Evolutionary conservation across 1,140 invertebrate genomes (phyloP), one percentile per base, ranked within the genome.

Genomic region (Acromyrmex charruanus): DNA sequence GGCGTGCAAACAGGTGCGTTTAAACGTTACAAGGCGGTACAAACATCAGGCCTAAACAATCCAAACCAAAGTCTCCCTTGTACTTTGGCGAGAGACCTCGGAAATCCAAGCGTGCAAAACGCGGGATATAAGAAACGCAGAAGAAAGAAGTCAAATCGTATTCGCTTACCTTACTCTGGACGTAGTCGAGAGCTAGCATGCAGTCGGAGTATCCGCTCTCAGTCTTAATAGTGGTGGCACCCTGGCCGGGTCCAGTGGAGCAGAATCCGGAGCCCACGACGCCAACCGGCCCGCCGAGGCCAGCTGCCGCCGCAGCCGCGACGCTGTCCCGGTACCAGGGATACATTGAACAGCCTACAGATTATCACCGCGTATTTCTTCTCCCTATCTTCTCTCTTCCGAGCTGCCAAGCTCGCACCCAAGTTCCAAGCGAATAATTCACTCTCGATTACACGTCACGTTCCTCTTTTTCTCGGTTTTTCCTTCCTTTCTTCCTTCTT

Each of bases 151-250:
- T 0, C n/a, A 16, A 5, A 63, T 49, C 35, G 89, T n/a, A 10
- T 58, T 10, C 65, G 1, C 95, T 95, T 92, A 97, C 97, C 96
- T 97, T 97, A 93, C 96, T 96, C 92, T 97, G 97, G 6, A 97
- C 97, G 91, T 97, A 97, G 92, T 97, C 97, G 35, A 97, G 95
- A 16, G 97, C 97, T 74, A 97, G 94, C 97, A 97, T 97, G 93
- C 97, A 97, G 93, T 97, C 97, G 90, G 96, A 97, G 93, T 97
- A 97, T 90, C 97, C 97, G 94, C 96, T 97, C 93, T 97, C 97
- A 18, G 96, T 97, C 94, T 97, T 97, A 93, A 97, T 97, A 10
- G 96, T 96, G 16, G 95, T 94, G 68, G 88, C 93, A 86, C 94
- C 94, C 93, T 95, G 95, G 86, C 94, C 95, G 85, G 94, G 94